Evolutionary conservation across 2,113 vertebrate genomes (phyloP).

Genomic region (Callopanchax toddi): DNA sequence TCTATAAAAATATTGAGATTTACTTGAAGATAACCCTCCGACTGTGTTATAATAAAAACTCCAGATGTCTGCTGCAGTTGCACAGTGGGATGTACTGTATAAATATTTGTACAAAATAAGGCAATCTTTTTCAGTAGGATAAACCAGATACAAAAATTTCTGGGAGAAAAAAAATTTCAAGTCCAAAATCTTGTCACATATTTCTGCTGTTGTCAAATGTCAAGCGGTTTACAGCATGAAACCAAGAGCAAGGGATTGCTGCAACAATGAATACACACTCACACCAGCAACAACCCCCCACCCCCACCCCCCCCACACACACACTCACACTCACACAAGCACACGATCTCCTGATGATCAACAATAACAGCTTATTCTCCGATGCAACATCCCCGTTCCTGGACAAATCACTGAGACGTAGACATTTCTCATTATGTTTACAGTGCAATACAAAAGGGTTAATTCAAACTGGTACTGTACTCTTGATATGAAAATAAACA

Average conservation of each 20-base stretch:
- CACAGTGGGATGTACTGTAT: slow-evolving; percentile 88
- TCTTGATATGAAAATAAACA: slow-evolving; percentile 89
- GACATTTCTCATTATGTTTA: slow-evolving; percentile 83
- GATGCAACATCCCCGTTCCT: slow-evolving; percentile 80
- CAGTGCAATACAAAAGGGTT: slow-evolving; percentile 90
- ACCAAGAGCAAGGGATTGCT: slow-evolving; percentile 68
- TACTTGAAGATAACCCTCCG: slow-evolving; percentile 81
- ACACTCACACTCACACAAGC: slow-evolving; percentile 32
- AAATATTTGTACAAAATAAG: slow-evolving; percentile 97
- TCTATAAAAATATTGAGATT: slow-evolving; percentile 91
- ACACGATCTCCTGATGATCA: slow-evolving; percentile 66
- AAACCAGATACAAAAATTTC: slow-evolving; percentile 86
- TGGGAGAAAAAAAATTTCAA: slow-evolving; percentile 79
- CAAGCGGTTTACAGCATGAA: slow-evolving; percentile 72
- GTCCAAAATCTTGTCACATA: slow-evolving; percentile 81
- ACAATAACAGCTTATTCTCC: slow-evolving; percentile 82
- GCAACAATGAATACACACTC: slow-evolving; percentile 62
- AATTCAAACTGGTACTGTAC: slow-evolving; percentile 86
- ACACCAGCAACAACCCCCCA: slow-evolving; percentile 54
- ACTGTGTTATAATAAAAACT: slow-evolving; percentile 82
- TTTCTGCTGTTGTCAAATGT: slow-evolving; percentile 74
- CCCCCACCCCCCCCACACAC: slow-evolving; percentile 32
- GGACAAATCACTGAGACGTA: slow-evolving; percentile 81
- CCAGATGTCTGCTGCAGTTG: slow-evolving; percentile 80
- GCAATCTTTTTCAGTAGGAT: slow-evolving; percentile 88